Evolutionary conservation across 92 coral and sea anemone species (phyloP).

Genomic region (Bergia sp.): DNA sequence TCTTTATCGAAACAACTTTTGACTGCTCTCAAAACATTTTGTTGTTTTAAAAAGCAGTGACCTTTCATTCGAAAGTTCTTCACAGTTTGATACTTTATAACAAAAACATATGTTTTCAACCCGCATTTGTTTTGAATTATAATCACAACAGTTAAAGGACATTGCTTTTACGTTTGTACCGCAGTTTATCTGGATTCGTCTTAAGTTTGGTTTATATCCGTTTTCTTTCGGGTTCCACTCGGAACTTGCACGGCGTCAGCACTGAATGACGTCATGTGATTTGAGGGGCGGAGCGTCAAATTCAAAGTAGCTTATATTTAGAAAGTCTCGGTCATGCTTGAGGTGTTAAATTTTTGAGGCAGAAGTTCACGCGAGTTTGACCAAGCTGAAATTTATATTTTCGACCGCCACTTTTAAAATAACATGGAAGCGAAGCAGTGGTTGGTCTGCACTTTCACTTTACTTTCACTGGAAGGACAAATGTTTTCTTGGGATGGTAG

Average conservation of each 20-base stretch:
- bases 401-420: not conserved
- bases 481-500: not conserved
- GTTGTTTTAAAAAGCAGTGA: not conserved
- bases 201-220: not conserved
- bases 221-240: not conserved
- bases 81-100: too few relatives aligned
- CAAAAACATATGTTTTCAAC: not conserved
- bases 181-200: not conserved
- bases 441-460: not conserved
- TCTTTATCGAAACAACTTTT: not conserved
- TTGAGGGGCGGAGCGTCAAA: constrained; percentile 4
- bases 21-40: not conserved
- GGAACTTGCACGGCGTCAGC: not conserved
- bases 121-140: not conserved
- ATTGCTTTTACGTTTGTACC: too few relatives aligned
- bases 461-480: constrained; percentile 11
- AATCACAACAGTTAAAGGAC: not conserved
- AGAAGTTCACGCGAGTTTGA: not conserved
- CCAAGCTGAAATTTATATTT: not conserved
- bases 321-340: not conserved
- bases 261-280: not conserved
- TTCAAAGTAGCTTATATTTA: not conserved
- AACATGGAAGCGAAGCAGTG: constrained; percentile 11
- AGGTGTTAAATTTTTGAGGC: not conserved
- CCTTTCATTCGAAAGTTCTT: too few relatives aligned